A percentile compares a stretch with the other conserved stretches of the same genome.
Conservation (phyloP, 2,113 vertebrate species). For the Castor canadensis region DNA sequence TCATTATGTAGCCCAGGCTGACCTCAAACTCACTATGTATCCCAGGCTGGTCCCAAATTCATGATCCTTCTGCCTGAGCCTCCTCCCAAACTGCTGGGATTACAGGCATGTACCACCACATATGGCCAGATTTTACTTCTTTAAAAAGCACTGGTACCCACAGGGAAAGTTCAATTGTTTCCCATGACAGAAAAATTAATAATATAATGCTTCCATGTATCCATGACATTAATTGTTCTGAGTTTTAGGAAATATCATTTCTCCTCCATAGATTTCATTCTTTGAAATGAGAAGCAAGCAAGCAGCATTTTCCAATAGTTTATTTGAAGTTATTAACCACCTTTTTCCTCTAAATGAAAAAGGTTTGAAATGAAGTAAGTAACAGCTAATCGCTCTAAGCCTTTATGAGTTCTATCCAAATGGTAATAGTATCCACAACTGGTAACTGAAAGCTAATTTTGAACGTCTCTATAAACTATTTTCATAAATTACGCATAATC, state of each 20-base stretch:
- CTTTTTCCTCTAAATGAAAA: slow-evolving; percentile 29
- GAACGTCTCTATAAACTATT: neutral
- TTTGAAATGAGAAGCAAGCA: slow-evolving; percentile 16
- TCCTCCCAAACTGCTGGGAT: too few species aligned
- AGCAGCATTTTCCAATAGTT: neutral
- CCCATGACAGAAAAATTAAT: neutral
- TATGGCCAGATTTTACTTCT: neutral
- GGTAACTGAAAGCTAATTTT: neutral
- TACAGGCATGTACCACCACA: too few species aligned
- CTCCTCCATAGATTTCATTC: neutral
- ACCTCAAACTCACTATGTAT: too few species aligned
- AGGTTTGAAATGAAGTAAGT: neutral
- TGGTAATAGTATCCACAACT: slow-evolving; percentile 9
- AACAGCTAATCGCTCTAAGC: neutral
- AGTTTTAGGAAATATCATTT: slow-evolving; percentile 18
- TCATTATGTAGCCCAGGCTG: too few species aligned
- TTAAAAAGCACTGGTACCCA: neutral
- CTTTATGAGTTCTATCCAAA: neutral
- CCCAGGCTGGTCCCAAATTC: too few species aligned
- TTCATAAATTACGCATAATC: slow-evolving; percentile 2
- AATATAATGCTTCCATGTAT: neutral
- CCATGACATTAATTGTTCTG: neutral
- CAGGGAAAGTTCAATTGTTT: neutral
- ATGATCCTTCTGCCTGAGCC: too few species aligned
- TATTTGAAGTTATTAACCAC: neutral